A percentile compares a stretch with the other conserved stretches of the same genome.
These are phyloP conservation scores for Paralichthys olivaceus DNA, from an alignment of 2,113 vertebrate genomes.

Conservation along the genomic window DNA sequence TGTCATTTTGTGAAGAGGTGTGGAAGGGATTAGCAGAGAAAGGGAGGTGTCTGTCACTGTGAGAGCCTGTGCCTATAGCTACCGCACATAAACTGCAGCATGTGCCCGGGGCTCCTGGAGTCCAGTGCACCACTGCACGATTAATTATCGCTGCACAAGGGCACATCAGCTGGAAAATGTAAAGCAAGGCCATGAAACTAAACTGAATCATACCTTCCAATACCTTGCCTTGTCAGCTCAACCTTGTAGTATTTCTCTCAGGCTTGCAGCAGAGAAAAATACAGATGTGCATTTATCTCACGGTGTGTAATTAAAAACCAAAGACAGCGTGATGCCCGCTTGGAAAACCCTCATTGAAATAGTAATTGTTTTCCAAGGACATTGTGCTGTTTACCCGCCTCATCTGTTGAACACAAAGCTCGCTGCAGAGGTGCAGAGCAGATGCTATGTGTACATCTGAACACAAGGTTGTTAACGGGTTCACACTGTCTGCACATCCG, in stretches of 20 bases:
- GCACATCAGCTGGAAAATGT: slow-evolving; percentile 48
- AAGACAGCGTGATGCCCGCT: slow-evolving; percentile 46
- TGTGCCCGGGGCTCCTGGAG: slow-evolving; percentile 43
- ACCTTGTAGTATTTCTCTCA: slow-evolving; percentile 40
- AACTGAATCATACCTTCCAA: slow-evolving; percentile 32
- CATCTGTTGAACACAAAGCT: slow-evolving; percentile 56
- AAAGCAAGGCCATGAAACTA: slow-evolving; percentile 42
- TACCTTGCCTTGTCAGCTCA: slow-evolving; percentile 49
- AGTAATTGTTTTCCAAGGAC: slow-evolving; percentile 63
- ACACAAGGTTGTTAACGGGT: slow-evolving; percentile 59
- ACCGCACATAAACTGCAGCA: slow-evolving; percentile 47
- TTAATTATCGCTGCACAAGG: slow-evolving; percentile 50
- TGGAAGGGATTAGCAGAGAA: slow-evolving; percentile 50
- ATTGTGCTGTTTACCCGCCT: slow-evolving; percentile 47
- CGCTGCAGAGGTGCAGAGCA: slow-evolving; percentile 59
- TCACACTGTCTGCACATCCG: slow-evolving; percentile 40
- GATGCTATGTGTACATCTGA: slow-evolving; percentile 57
- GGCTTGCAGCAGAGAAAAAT: slow-evolving; percentile 53
- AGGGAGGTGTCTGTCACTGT: slow-evolving; percentile 57
- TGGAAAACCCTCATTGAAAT: slow-evolving; percentile 50
- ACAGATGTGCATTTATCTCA: slow-evolving; percentile 55
- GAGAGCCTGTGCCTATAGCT: slow-evolving; percentile 61
- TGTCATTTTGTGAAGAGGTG: slow-evolving; percentile 69
- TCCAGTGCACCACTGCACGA: slow-evolving; percentile 42
- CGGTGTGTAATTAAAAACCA: slow-evolving; percentile 68